Percentiles rank a stretch among this genome's conserved stretches.
phyloP scores from a whole-genome alignment of 2,888 invertebrate species.

The Gymnocheta viridis region DNA sequence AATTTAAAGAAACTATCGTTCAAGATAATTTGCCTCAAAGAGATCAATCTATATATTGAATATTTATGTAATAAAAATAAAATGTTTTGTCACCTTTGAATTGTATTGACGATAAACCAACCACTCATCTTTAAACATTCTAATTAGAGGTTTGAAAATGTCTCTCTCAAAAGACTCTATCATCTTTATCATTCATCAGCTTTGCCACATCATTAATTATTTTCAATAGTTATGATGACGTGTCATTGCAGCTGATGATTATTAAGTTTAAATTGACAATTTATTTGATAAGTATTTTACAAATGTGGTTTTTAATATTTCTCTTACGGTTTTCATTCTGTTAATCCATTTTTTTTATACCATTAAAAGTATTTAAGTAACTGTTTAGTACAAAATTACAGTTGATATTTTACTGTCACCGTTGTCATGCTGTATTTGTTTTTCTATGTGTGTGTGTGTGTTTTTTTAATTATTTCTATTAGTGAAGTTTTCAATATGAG shows the following conservation, averaged over 20 bases:
- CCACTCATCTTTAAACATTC: neutral
- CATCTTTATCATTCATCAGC: neutral
- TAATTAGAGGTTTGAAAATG: neutral
- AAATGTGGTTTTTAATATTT: conserved; percentile 1
- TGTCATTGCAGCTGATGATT: conserved; percentile 8
- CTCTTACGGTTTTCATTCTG: neutral
- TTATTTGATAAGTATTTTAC: neutral
- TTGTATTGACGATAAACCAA: neutral
- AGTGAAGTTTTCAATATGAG: conserved; percentile 32
- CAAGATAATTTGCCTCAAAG: no score
- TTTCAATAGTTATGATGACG: conserved; percentile 5
- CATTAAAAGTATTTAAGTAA: conserved; percentile 21
- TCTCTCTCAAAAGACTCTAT: neutral
- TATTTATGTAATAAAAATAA: no score
- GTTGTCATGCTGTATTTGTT: conserved; percentile 43
- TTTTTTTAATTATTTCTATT: neutral
- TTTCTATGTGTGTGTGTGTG: no score
- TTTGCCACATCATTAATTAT: conserved; percentile 44
- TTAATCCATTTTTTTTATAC: neutral
- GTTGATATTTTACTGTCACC: conserved; percentile 8
- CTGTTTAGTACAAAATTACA: conserved; percentile 17
- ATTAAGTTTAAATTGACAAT: neutral
- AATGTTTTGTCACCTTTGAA: neutral
- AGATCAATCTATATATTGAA: no score
- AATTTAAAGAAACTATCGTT: no score